Conservation (phyloP, 2,888 invertebrate species). For the Lacanobia wlatinum region DNA sequence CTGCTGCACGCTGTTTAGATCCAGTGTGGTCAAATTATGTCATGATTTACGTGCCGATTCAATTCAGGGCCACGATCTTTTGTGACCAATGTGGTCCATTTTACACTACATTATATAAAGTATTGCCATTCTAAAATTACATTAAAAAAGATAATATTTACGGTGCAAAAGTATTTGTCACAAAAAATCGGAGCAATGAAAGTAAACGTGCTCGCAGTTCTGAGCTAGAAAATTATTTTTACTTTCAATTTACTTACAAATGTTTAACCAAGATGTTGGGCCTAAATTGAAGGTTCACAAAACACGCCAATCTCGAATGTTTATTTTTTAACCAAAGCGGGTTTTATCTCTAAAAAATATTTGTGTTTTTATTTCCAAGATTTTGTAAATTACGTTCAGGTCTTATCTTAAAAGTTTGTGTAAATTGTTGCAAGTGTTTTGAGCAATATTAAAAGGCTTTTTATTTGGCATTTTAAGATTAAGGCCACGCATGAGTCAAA, state of each 20-base stretch:
- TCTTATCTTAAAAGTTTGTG: conserved; percentile 47
- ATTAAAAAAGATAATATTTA: conserved; percentile 12
- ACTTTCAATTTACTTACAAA: conserved; percentile 55
- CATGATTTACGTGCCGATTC: conserved; percentile 51
- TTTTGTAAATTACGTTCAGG: conserved; percentile 33
- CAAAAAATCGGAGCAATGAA: conserved; percentile 58
- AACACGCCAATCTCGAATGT: conserved; percentile 37
- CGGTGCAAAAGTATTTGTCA: conserved; percentile 39
- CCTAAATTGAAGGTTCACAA: conserved; percentile 25
- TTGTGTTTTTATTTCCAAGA: conserved; percentile 45
- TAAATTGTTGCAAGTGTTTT: conserved; percentile 18
- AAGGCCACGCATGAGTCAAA: conserved; percentile 3
- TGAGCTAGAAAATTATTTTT: conserved; percentile 50
- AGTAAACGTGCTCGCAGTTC: conserved; percentile 56
- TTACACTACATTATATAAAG: conserved; percentile 21
- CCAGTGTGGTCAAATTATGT: conserved; percentile 59
- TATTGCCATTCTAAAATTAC: conserved; percentile 28
- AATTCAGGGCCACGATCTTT: conserved; percentile 53
- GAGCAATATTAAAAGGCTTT: conserved; percentile 14
- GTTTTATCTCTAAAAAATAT: conserved; percentile 53
- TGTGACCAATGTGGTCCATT: conserved; percentile 40
- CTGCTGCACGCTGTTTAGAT: conserved; percentile 32
- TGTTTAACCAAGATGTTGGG: conserved; percentile 23
- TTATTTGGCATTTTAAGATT: conserved; percentile 27
- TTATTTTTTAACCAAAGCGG: conserved; percentile 44